Evolutionary conservation across 2,113 vertebrate genomes (phyloP).

Genomic region (Eubucco bourcierii): DNA sequence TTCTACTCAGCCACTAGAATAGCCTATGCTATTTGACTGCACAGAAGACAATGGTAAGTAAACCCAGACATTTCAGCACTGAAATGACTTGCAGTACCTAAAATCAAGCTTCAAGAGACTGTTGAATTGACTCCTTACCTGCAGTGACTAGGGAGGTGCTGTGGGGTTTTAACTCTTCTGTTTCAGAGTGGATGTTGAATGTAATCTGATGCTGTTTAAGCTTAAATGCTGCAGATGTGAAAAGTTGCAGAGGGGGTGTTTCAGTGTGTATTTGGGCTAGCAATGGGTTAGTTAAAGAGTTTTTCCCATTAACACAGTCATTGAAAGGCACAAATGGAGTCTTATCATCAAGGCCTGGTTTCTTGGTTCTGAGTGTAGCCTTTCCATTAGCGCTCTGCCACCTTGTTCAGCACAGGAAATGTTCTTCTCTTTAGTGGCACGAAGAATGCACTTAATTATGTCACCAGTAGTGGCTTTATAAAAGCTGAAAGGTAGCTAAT

Average conservation of each 20-base stretch:
- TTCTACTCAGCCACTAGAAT: neutral
- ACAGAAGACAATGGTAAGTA: conserved; percentile 35
- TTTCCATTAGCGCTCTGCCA: neutral
- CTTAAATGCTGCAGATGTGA: neutral
- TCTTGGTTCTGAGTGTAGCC: neutral
- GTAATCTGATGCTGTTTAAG: neutral
- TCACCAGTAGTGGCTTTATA: neutral
- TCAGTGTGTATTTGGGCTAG: neutral
- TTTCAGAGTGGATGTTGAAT: neutral
- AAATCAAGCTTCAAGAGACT: neutral
- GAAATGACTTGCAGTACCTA: neutral
- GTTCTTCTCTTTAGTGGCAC: neutral
- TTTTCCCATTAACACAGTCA: neutral
- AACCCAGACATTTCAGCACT: neutral
- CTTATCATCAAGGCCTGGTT: neutral
- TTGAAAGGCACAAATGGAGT: neutral
- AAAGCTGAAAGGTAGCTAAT: neutral
- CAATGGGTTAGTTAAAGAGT: neutral
- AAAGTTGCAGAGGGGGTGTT: neutral
- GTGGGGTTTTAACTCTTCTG: neutral
- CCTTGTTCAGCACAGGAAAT: neutral
- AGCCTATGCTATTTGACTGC: neutral
- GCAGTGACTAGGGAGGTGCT: neutral
- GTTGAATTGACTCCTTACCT: neutral
- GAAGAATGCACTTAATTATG: neutral